These are phyloP conservation scores for Callipepla californica DNA, from an alignment of 2,113 vertebrate genomes.

Conservation along the genomic window DNA sequence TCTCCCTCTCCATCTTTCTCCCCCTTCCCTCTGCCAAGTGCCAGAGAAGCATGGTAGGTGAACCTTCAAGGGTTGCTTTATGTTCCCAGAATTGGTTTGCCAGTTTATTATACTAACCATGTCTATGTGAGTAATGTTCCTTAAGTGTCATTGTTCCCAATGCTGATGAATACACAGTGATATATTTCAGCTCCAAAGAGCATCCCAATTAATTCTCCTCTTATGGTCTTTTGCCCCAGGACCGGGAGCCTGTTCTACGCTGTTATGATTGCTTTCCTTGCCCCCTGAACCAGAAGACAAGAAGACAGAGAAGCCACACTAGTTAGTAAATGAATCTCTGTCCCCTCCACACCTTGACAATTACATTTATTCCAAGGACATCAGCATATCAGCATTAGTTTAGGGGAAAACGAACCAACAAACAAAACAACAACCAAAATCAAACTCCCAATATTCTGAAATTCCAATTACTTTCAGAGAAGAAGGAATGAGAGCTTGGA, in stretches of 20 bases:
- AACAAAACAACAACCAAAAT: conserved; percentile 5
- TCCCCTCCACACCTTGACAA: not conserved
- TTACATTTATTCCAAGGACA: not conserved
- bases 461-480: conserved; percentile 23
- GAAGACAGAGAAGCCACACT: not conserved
- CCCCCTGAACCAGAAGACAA: not conserved
- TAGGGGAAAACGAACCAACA: fast-evolving
- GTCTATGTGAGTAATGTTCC: not conserved
- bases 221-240: not conserved
- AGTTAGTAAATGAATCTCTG: not conserved
- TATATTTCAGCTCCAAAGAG: conserved; percentile 49
- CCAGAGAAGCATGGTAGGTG: conserved; percentile 59
- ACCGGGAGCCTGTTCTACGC: conserved; percentile 12
- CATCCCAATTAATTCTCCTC: conserved; percentile 59
- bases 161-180: conserved; percentile 49
- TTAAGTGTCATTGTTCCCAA: not conserved
- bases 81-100: conserved; percentile 26
- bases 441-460: conserved; percentile 24
- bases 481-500: conserved; percentile 21
- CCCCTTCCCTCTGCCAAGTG: conserved; percentile 16
- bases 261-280: conserved; percentile 9
- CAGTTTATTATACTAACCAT: conserved; percentile 44
- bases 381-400: conserved; percentile 47
- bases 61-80: conserved; percentile 51
- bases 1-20: not conserved